Conservation (phyloP, 2,113 vertebrate genomes). For the Pithys albifrons region DNA sequence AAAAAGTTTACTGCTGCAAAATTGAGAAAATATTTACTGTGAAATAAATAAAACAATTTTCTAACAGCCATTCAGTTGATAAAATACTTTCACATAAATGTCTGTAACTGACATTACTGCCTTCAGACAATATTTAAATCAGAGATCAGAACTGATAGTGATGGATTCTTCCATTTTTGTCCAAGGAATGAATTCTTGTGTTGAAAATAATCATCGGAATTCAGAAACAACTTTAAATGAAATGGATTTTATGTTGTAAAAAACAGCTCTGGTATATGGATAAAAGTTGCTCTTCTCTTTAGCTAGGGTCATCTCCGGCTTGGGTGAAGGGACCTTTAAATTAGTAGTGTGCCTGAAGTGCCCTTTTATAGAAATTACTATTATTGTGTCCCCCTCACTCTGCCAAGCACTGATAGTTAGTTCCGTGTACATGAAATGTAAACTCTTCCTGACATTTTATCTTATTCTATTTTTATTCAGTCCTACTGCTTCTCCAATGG, state of each 20-base stretch:
- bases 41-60: background rate
- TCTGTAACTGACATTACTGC: background rate
- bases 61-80: background rate
- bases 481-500: background rate
- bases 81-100: background rate
- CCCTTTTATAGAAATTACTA: background rate
- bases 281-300: background rate
- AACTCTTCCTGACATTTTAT: conserved; percentile 25
- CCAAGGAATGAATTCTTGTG: background rate
- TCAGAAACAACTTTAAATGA: background rate
- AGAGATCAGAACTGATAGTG: background rate
- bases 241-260: background rate
- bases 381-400: background rate
- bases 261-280: background rate
- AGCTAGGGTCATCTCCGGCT: background rate
- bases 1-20: background rate
- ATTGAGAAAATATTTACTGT: background rate
- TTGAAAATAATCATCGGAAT: background rate
- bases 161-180: background rate
- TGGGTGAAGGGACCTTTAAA: background rate
- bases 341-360: background rate
- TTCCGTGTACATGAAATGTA: background rate
- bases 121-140: background rate
- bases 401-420: background rate
- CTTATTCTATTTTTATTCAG: conserved; percentile 11